Evolutionary conservation across 2,797 vertebrate species (phyloP).

Genomic region (Lepus oiostolus): DNA sequence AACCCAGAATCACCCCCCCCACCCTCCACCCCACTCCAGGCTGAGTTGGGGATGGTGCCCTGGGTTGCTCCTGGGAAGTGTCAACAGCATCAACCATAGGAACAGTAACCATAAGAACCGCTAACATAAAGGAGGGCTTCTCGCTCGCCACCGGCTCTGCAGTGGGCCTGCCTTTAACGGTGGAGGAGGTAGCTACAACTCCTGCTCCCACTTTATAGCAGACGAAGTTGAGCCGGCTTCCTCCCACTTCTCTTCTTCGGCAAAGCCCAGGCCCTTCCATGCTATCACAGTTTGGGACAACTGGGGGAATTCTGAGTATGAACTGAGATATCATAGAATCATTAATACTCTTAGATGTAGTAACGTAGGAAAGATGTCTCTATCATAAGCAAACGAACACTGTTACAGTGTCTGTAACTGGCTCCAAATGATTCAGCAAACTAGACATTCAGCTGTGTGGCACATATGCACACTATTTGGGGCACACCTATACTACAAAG

Average conservation of each 20-base stretch:
- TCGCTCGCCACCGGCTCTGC: neutral
- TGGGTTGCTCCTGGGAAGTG: neutral
- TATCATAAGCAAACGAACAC: too few relatives aligned
- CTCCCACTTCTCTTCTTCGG: neutral
- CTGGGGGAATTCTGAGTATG: neutral
- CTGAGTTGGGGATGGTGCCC: neutral
- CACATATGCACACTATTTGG: neutral
- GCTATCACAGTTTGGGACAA: neutral
- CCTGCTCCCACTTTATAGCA: constrained; percentile 8
- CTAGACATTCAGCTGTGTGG: neutral
- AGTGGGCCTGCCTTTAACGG: neutral
- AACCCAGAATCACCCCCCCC: neutral
- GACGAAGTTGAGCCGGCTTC: constrained; percentile 51
- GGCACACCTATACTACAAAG: neutral
- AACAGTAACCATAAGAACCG: neutral
- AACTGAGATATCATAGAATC: neutral
- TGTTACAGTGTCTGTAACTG: constrained; percentile 24
- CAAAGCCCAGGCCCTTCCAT: neutral
- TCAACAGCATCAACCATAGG: neutral
- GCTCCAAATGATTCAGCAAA: constrained; percentile 14
- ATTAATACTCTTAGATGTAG: constrained; percentile 42
- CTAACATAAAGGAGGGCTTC: neutral
- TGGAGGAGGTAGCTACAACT: neutral
- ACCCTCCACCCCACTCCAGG: neutral
- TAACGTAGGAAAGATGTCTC: neutral